phyloP scores from a whole-genome alignment of 1,140 invertebrate genomes.

The Diorhabda carinulata region DNA sequence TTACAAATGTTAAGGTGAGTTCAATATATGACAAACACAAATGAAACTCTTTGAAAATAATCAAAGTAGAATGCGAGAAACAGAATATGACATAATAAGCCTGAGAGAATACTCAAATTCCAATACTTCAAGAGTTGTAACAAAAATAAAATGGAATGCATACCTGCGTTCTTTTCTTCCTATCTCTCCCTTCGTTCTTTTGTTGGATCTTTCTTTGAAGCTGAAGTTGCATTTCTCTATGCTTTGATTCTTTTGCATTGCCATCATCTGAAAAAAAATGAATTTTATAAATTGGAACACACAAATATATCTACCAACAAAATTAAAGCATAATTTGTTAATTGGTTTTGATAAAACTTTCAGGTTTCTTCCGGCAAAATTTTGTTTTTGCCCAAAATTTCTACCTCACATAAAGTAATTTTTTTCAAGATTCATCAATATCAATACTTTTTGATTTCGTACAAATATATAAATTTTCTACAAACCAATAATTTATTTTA shows the following conservation, averaged over 20 bases:
- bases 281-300: not conserved
- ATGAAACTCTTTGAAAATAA: not conserved
- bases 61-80: not conserved
- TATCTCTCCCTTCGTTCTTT: constrained; percentile 63
- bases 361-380: too few species aligned
- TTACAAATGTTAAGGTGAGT: too few species aligned
- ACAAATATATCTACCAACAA: too few species aligned
- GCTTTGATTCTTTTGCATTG: constrained; percentile 46
- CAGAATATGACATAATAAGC: not conserved
- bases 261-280: constrained; percentile 22
- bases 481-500: too few species aligned
- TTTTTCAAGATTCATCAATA: too few species aligned
- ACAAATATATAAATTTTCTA: too few species aligned
- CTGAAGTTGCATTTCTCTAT: constrained; percentile 61
- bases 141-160: constrained; percentile 16
- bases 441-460: too few species aligned
- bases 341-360: too few species aligned
- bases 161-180: constrained; percentile 68
- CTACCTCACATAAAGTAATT: too few species aligned
- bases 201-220: constrained; percentile 66
- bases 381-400: too few species aligned
- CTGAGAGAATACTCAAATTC: not conserved
- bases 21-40: too few species aligned
- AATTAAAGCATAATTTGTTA: too few species aligned
- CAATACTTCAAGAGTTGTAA: not conserved